phyloP scores from a whole-genome alignment of 2,888 invertebrate genomes.

The Opisthograptis luteolata region DNA sequence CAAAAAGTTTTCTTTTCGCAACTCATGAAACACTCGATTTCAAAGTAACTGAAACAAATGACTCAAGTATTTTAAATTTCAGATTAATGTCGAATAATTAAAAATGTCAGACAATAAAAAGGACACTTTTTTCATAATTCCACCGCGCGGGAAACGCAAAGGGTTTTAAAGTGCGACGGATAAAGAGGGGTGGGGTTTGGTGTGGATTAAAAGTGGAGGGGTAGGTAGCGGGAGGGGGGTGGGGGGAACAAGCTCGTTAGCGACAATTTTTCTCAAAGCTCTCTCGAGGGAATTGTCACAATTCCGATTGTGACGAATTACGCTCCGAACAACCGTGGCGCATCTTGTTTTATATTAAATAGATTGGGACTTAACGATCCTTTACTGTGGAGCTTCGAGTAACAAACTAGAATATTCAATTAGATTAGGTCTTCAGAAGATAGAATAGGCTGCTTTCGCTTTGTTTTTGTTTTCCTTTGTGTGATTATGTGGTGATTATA shows the following conservation, averaged over 20 bases:
- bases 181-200: slow-evolving; percentile 53
- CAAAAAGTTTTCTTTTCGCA: no score
- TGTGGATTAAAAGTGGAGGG: slow-evolving; percentile 70
- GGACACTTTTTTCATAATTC: slow-evolving; percentile 72
- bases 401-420: slow-evolving; percentile 27
- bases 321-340: slow-evolving; percentile 63
- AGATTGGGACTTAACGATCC: slow-evolving; percentile 52
- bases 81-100: slow-evolving; percentile 54
- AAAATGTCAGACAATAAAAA: slow-evolving; percentile 66
- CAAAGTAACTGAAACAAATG: no score
- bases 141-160: slow-evolving; percentile 75
- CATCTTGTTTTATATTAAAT: slow-evolving; percentile 63
- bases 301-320: slow-evolving; percentile 82
- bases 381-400: slow-evolving; percentile 17
- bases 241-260: slow-evolving; percentile 73
- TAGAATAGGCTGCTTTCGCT: neutral
- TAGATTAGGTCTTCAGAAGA: neutral
- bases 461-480: slow-evolving; percentile 1
- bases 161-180: slow-evolving; percentile 80
- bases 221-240: slow-evolving; percentile 48
- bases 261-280: slow-evolving; percentile 83
- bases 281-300: slow-evolving; percentile 77
- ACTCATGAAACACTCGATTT: no score
- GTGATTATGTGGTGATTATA: no score
- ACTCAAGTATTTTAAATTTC: slow-evolving; percentile 39